These are phyloP conservation scores for Chelmon rostratus DNA, from an alignment of 2,797 vertebrate genomes.

Conservation along the genomic window DNA sequence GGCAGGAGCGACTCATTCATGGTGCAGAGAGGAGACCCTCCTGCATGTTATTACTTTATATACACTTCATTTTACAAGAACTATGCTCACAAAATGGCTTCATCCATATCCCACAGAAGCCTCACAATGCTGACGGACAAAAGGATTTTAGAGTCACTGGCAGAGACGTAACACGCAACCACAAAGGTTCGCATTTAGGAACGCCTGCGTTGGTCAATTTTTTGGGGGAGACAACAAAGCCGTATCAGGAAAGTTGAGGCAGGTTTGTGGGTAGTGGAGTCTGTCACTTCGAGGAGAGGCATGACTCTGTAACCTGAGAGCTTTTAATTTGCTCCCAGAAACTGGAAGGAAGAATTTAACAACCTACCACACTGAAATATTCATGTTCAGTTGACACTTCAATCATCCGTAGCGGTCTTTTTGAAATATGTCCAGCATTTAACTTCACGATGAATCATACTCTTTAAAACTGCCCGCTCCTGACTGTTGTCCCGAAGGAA, in stretches of 20 bases:
- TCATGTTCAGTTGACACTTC: conserved; percentile 39
- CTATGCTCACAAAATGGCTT: conserved; percentile 81
- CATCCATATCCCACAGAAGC: conserved; percentile 65
- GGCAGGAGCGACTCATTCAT: conserved; percentile 86
- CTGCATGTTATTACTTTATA: conserved; percentile 84
- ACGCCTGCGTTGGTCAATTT: conserved; percentile 1
- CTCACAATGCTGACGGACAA: conserved; percentile 48
- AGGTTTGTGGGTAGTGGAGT: conserved; percentile 17
- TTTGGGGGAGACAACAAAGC: conserved; percentile 1
- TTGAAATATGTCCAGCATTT: conserved; percentile 11
- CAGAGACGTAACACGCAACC: conserved; percentile 21
- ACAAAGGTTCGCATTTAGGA: conserved; percentile 28
- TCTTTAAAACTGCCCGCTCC: not conserved
- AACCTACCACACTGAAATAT: conserved; percentile 38
- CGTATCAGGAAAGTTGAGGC: conserved; percentile 15
- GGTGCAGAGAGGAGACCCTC: conserved; percentile 83
- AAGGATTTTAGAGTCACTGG: conserved; percentile 45
- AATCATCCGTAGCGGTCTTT: conserved; percentile 28
- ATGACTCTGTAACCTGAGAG: conserved; percentile 21
- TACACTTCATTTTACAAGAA: conserved; percentile 80
- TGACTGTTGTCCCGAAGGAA: not conserved
- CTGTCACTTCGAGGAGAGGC: conserved; percentile 21
- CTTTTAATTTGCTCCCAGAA: conserved; percentile 42
- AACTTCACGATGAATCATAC: not conserved
- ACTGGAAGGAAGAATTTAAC: conserved; percentile 36